These are phyloP conservation scores for Chloroceryle aenea DNA, from an alignment of 2,113 vertebrate genomes.

Conservation along the genomic window DNA sequence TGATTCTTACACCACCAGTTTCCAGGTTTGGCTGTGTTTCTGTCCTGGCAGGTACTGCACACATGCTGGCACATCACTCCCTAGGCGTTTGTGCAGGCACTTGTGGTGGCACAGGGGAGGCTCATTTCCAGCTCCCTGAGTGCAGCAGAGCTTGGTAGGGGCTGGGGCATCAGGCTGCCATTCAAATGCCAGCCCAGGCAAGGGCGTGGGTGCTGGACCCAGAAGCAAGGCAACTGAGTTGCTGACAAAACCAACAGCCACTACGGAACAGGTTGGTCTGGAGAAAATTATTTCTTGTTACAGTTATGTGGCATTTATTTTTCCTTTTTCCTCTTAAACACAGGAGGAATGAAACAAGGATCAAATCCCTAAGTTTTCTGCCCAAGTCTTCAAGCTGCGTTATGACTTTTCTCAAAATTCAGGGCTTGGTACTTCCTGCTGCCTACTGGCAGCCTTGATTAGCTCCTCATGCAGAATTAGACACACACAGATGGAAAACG, in stretches of 20 bases:
- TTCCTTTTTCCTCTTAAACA: neutral
- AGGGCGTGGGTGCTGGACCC: rapidly evolving
- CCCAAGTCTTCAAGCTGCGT: neutral
- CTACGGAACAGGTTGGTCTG: neutral
- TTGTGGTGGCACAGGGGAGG: neutral
- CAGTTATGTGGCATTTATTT: neutral
- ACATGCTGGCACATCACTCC: neutral
- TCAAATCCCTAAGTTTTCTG: neutral
- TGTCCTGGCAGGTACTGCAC: neutral
- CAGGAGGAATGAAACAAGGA: neutral
- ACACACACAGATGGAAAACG: conserved; percentile 11
- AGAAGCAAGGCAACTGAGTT: neutral
- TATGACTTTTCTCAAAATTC: neutral
- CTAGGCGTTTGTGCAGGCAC: rapidly evolving
- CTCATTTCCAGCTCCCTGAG: neutral
- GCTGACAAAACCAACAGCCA: neutral
- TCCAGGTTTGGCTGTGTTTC: neutral
- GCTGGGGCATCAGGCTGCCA: neutral
- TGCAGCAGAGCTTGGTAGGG: rapidly evolving
- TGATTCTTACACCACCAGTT: neutral
- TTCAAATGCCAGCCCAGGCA: neutral
- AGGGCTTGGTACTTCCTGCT: neutral
- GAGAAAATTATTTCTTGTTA: neutral
- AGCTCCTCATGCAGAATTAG: conserved; percentile 14
- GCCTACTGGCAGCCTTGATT: neutral